Evolutionary conservation across 2,797 vertebrate genomes (phyloP), one percentile per base, ranked within the genome.

Genomic region (Miichthys miiuy): DNA sequence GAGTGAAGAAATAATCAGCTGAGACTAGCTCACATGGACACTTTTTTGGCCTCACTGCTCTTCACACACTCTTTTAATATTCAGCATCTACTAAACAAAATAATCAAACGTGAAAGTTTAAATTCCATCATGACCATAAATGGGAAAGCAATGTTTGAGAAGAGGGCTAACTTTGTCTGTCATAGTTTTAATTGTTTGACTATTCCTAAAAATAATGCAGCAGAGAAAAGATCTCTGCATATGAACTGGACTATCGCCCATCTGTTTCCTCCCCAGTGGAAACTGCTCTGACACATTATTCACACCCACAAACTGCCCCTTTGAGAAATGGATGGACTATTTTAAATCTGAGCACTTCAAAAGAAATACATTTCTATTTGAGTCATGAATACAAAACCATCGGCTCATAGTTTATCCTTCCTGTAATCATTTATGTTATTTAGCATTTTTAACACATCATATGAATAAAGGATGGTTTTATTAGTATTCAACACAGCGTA

Each of bases 1-100:
- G 46, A 60, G n/a, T 12, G 20, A 62, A n/a, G 48, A 23, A 46
- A 56, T 38, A 44, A 56, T n/a, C 34, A 51, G 23, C 55, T 61
- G n/a, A 60, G 5, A 10, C 47, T 69, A n/a, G 42, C 65, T 76
- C 65, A 46, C n/a, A 42, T 4, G 21, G 42, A 42, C 50, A 14
- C 9, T 38, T 38, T 38, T 30, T 47, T 12, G 27, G 11, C 27
- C 27, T 38, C 34, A 38, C 34, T 34, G 34, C 34, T 34, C 34
- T 34, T 34, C 34, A 34, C 9, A 56, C 20, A 57, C 8, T 62
- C 3, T 51, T 21, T 42, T 17, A 50, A 60, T 46, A 20, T 47
- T 30, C 10, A 21, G 4, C 21, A 46, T 47, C 5, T 23, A 7
- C 2, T 44, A 16, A 18, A 42, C 42, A n/a, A 44, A 50, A 51